Evolutionary conservation across 2,888 invertebrate genomes (phyloP), one percentile per base, ranked within the genome.

Genomic region (Phania funesta): DNA sequence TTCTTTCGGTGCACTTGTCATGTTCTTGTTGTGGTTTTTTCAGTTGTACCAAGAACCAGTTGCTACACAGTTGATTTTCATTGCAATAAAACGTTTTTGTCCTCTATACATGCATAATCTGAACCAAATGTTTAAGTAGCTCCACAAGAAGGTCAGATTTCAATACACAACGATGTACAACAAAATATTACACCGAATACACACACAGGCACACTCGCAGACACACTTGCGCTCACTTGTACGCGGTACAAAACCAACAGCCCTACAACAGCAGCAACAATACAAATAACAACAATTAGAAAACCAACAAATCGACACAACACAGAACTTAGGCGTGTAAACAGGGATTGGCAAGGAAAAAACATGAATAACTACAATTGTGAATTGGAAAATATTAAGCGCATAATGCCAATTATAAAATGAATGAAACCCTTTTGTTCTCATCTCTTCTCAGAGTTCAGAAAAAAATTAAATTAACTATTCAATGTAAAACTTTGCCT

Each of bases 61-160:
- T 73, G 73, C 44, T 54, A 54, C 44, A 56, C 65, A 64, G 64
- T 71, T 73, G 78, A 79, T 65, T 73, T 79, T 73, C 65, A 73
- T 65, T 24, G 78, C 58, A 67, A 73, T 79, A 44, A 79, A 79
- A 73, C 65, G 44, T 65, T 65, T 71, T 58, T 73, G 58, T 41
- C 58, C 65, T 58, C 58, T 44, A 52, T 73, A 65, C 73, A 65
- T 65, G 24, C 41, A 64, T 73, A 73, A 73, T 71, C 50, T 73
- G 44, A 73, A 65, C 44, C 71, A 79, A 79, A 71, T 79, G 56
- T 68, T 74, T 79, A 74, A 80, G 74, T 74, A 74, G 80, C 74
- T 80, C 70, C 48, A 48, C 64, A 80, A 70, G 75, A 80, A 80
- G 80, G 80, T 80, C 80, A 75, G 54, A 75, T 64, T 75, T 68